These are phyloP conservation scores for Sinella curviseta DNA, from an alignment of 1,140 invertebrate species.

Conservation along the genomic window DNA sequence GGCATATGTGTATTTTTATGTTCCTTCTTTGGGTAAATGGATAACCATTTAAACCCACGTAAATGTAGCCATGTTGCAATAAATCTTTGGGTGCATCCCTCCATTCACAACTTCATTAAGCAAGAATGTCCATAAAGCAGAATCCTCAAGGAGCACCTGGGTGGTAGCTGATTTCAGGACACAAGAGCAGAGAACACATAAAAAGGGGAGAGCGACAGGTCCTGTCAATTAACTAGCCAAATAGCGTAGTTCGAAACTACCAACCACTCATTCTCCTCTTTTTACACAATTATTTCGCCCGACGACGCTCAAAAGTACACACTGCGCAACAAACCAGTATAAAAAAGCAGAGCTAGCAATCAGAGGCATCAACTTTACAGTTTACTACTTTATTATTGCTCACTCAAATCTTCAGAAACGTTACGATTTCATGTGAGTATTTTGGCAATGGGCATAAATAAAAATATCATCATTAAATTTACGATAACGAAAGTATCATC, in stretches of 20 bases:
- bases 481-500: background rate
- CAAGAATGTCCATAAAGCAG: constrained; percentile 1
- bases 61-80: background rate
- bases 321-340: no score
- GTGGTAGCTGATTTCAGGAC: constrained; percentile 21
- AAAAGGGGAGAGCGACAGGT: constrained; percentile 13
- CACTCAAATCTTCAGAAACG: background rate
- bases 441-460: background rate
- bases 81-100: constrained; percentile 23
- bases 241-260: background rate
- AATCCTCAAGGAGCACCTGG: constrained; percentile 10
- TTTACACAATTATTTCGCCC: no score
- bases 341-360: no score
- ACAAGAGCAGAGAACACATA: constrained; percentile 3
- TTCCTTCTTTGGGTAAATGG: background rate
- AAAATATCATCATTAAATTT: background rate
- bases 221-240: constrained; percentile 25
- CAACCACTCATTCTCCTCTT: background rate
- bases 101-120: constrained; percentile 26
- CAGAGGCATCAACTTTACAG: background rate
- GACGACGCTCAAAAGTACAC: no score
- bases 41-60: background rate
- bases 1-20: no score
- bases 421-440: background rate
- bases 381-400: background rate